Evolutionary conservation across 1,140 invertebrate species (phyloP).

Genomic region (Drosophila guanche): DNA sequence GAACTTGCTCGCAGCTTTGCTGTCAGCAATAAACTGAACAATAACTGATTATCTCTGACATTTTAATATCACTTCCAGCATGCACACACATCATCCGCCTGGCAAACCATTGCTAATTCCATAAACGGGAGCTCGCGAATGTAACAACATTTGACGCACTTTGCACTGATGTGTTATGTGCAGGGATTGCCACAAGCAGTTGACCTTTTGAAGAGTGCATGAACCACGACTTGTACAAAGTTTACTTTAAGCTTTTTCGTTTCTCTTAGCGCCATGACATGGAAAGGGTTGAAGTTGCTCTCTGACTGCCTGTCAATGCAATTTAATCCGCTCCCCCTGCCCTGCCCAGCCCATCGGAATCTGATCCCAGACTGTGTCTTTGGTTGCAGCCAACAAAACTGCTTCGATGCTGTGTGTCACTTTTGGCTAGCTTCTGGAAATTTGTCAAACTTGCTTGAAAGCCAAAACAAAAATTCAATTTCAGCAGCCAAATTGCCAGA

Average conservation of each 20-base stretch:
- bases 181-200: slow-evolving; percentile 7
- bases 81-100: slow-evolving; percentile 3
- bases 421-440: slow-evolving; percentile 61
- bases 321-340: slow-evolving; percentile 18
- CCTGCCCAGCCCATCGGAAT: too few species aligned
- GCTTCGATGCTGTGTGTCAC: slow-evolving; percentile 24
- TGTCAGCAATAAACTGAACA: slow-evolving; percentile 24
- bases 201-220: slow-evolving; percentile 24
- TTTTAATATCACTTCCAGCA: not conserved
- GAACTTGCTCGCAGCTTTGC: slow-evolving; percentile 3
- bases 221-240: slow-evolving; percentile 7
- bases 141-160: slow-evolving; percentile 26
- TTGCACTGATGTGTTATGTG: slow-evolving; percentile 28
- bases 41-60: slow-evolving; percentile 1
- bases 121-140: slow-evolving; percentile 27
- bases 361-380: slow-evolving; percentile 9
- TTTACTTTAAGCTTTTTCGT: slow-evolving; percentile 38
- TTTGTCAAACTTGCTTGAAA: slow-evolving; percentile 74
- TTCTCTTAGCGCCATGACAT: slow-evolving; percentile 30
- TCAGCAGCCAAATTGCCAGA: slow-evolving; percentile 59
- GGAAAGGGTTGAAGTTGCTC: slow-evolving; percentile 25
- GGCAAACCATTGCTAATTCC: slow-evolving; percentile 52
- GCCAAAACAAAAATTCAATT: slow-evolving; percentile 74
- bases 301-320: slow-evolving; percentile 42
- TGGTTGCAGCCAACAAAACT: slow-evolving; percentile 30